These are phyloP conservation scores for Aphis craccivora DNA, from an alignment of 1,140 invertebrate genomes.

Conservation along the genomic window DNA sequence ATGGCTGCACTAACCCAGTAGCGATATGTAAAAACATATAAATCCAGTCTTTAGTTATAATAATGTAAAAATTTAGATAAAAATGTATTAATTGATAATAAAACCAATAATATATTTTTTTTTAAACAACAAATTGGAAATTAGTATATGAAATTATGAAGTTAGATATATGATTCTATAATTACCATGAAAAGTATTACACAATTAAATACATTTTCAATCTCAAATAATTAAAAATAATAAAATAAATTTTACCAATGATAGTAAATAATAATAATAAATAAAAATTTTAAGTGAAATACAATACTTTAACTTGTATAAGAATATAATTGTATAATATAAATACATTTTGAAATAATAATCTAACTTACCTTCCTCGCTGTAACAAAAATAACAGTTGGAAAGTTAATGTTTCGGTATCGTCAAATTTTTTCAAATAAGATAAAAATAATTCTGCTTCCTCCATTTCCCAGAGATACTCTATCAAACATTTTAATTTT, in stretches of 20 bases:
- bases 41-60: too few relatives aligned
- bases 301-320: neutral
- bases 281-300: too few relatives aligned
- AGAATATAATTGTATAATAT: neutral
- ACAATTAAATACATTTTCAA: neutral
- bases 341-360: neutral
- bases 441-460: slow-evolving; percentile 43
- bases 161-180: neutral
- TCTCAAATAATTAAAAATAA: neutral
- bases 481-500: slow-evolving; percentile 30
- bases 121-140: neutral
- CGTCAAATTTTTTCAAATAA: slow-evolving; percentile 26
- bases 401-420: slow-evolving; percentile 18
- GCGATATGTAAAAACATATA: too few relatives aligned
- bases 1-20: too few relatives aligned
- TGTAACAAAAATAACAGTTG: slow-evolving; percentile 41
- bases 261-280: too few relatives aligned
- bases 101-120: too few relatives aligned
- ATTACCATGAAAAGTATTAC: neutral
- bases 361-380: slow-evolving; percentile 18
- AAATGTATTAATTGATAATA: too few relatives aligned
- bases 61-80: too few relatives aligned
- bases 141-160: neutral
- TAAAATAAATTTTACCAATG: neutral
- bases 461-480: neutral